These are phyloP conservation scores for Oreohelix idahoensis DNA, from an alignment of 1,140 invertebrate genomes.

Conservation along the genomic window DNA sequence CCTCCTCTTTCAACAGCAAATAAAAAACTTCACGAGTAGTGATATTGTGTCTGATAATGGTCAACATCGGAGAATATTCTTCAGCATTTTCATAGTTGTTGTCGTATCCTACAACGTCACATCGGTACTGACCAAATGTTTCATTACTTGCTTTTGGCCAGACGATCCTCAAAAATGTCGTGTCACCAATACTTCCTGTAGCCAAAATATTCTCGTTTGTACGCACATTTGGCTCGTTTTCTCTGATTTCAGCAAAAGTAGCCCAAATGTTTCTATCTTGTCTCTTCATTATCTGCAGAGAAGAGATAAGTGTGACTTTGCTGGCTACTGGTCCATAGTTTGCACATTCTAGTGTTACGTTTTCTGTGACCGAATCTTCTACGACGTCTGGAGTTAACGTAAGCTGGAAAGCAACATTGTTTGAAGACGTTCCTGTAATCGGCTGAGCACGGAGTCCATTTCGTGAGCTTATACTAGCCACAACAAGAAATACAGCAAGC, in stretches of 20 bases:
- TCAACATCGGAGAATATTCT: background rate
- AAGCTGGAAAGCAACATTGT: background rate
- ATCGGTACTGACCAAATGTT: background rate
- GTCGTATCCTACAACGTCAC: background rate
- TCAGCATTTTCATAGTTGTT: background rate
- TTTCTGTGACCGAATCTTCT: background rate
- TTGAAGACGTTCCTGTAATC: too few relatives aligned
- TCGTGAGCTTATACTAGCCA: too few relatives aligned
- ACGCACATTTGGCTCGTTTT: background rate
- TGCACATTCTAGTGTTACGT: background rate
- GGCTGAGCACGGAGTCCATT: too few relatives aligned
- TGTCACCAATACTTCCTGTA: background rate
- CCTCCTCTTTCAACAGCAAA: background rate
- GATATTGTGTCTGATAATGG: background rate
- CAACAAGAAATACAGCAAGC: too few relatives aligned
- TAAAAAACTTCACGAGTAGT: background rate
- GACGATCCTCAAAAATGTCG: background rate
- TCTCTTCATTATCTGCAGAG: background rate
- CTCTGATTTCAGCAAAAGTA: background rate
- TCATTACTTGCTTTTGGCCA: background rate
- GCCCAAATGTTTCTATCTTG: background rate
- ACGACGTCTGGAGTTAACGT: background rate
- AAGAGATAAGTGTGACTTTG: background rate
- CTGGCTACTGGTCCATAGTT: background rate
- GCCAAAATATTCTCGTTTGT: background rate